Conservation (phyloP, 2,113 vertebrate species). For the Urocitellus parryii region DNA sequence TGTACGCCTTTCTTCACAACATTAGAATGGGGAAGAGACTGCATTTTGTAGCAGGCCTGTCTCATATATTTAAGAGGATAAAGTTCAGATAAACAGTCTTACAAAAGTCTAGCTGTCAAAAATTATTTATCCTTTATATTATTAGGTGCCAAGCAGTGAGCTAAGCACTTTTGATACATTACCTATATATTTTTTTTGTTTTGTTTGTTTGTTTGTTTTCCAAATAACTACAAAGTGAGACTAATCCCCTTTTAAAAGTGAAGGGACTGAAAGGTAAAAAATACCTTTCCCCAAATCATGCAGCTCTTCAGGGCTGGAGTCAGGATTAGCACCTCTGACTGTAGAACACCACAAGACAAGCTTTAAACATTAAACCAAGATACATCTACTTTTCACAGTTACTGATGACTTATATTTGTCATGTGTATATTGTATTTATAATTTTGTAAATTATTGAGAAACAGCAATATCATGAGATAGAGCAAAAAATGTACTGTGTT, state of each 20-base stretch:
- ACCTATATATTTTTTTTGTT: background rate
- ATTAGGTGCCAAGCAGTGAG: background rate
- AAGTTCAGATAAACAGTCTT: background rate
- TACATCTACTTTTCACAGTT: background rate
- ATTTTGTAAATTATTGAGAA: background rate
- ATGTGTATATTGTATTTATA: background rate
- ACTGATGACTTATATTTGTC: background rate
- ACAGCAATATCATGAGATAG: background rate
- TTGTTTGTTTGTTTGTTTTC: background rate
- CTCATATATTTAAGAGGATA: background rate
- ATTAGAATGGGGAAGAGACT: background rate
- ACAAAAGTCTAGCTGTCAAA: conserved; percentile 22
- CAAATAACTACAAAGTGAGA: conserved; percentile 15
- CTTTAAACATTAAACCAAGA: background rate
- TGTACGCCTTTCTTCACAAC: background rate
- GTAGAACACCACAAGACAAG: background rate
- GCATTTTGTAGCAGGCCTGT: background rate
- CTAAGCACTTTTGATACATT: background rate
- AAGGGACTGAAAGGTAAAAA: conserved; percentile 26
- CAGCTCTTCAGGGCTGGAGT: background rate
- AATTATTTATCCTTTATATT: background rate
- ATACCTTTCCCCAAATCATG: background rate
- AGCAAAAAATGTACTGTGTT: background rate
- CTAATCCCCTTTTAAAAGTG: background rate
- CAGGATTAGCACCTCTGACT: background rate